These are phyloP conservation scores for Smithornis capensis DNA, from an alignment of 2,113 vertebrate genomes.

Conservation along the genomic window DNA sequence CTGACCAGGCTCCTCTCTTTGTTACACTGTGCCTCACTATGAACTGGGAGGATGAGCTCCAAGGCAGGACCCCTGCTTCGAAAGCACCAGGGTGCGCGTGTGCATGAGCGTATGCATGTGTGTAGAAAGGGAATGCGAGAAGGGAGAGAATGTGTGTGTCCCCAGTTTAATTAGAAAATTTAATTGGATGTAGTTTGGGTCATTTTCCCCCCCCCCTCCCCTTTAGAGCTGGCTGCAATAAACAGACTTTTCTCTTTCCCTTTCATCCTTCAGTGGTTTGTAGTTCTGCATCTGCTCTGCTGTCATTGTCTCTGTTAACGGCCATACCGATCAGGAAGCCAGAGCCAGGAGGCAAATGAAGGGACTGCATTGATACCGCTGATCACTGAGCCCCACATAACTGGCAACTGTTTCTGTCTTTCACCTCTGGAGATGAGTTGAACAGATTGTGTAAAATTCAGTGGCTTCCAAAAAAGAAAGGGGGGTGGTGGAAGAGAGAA, in stretches of 20 bases:
- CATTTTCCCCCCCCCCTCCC: not conserved
- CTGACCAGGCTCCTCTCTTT: not conserved
- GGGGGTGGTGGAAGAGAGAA: not conserved
- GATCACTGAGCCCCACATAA: conserved; percentile 16
- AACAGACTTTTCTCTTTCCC: conserved; percentile 71
- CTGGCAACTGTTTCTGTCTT: conserved; percentile 42
- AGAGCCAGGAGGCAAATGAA: conserved; percentile 50
- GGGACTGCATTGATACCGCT: conserved; percentile 31
- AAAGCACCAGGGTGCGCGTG: not conserved
- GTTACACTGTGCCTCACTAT: not conserved
- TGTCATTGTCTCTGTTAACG: conserved; percentile 56
- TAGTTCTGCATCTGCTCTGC: conserved; percentile 68
- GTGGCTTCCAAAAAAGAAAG: conserved; percentile 28
- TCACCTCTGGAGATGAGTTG: conserved; percentile 41
- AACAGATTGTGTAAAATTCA: conserved; percentile 49
- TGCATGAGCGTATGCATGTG: not conserved
- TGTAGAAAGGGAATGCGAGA: not conserved
- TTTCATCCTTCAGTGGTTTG: conserved; percentile 68
- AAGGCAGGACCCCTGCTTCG: not conserved
- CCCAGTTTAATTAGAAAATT: conserved; percentile 70
- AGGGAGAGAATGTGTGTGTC: conserved; percentile 42
- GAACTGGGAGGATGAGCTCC: not conserved
- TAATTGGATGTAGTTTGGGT: conserved; percentile 64
- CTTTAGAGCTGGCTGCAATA: conserved; percentile 59
- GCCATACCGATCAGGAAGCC: conserved; percentile 54